Conservation (phyloP, 64 coral and sea anemone species). For the Montipora foliosa region DNA sequence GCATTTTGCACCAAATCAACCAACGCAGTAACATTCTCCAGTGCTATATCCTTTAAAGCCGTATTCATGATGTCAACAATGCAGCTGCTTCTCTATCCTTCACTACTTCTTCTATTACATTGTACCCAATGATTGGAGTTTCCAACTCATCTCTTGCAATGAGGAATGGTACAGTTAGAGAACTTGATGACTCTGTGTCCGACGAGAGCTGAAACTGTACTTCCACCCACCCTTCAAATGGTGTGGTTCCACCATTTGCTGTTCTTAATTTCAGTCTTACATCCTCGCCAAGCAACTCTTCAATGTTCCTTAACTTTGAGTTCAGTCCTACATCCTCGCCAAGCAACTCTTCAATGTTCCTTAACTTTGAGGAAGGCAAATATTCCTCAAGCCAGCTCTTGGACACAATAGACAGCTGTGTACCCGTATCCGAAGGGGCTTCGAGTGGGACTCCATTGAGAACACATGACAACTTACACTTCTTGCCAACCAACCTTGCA, state of each 20-base stretch:
- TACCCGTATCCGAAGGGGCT: constrained; percentile 36
- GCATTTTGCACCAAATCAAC: constrained; percentile 15
- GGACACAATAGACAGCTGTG: constrained; percentile 35
- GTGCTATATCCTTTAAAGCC: not conserved
- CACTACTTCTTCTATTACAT: constrained; percentile 53
- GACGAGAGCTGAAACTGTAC: not conserved
- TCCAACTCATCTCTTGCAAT: constrained; percentile 36
- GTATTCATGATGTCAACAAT: not conserved
- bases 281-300: no score
- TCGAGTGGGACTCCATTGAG: not conserved
- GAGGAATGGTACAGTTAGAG: constrained; percentile 36
- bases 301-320: not conserved
- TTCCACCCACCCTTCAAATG: constrained; percentile 49
- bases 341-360: constrained; percentile 33
- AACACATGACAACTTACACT: not conserved
- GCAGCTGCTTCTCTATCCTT: not conserved
- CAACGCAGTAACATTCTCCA: constrained; percentile 10
- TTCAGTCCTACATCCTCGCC: constrained; percentile 7
- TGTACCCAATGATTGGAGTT: constrained; percentile 43
- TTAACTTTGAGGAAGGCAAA: not conserved
- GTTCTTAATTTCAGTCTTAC: no score
- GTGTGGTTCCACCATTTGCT: no score
- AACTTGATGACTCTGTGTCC: not conserved
- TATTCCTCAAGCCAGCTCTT: constrained; percentile 28
- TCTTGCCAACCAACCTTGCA: not conserved